Percentiles rank a stretch among this genome's conserved stretches.
These are phyloP conservation scores for Lagopus muta DNA, from an alignment of 2,113 vertebrate species.

Conservation along the genomic window DNA sequence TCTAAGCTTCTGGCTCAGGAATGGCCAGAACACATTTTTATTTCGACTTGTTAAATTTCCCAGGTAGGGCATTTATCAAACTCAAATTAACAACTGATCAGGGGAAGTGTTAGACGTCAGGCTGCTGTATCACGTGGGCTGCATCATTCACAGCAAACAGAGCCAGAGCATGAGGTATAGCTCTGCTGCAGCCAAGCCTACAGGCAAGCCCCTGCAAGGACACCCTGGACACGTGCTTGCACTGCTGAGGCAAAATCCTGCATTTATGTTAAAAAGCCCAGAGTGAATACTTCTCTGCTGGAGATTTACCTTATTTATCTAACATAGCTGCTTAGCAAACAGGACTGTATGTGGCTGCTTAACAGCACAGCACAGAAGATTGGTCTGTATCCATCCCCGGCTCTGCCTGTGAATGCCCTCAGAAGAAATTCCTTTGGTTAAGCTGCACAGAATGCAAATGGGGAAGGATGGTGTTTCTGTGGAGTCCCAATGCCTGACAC, in stretches of 20 bases:
- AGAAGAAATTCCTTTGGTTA: neutral
- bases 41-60: neutral
- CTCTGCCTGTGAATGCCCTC: neutral
- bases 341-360: neutral
- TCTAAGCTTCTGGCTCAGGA: neutral
- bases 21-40: neutral
- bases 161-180: neutral
- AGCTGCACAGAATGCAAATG: neutral
- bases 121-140: neutral
- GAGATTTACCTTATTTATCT: neutral
- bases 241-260: neutral
- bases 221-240: neutral
- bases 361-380: neutral
- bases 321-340: neutral
- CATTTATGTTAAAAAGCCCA: neutral
- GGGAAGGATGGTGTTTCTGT: neutral
- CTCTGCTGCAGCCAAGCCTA: neutral
- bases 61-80: neutral
- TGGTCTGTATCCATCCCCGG: neutral
- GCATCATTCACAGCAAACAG: neutral
- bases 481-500: neutral
- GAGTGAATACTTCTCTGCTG: neutral
- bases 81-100: neutral
- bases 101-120: neutral
- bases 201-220: neutral